Evolutionary conservation across 2,113 vertebrate species (phyloP).

Genomic region (Chaenogobius annularis): DNA sequence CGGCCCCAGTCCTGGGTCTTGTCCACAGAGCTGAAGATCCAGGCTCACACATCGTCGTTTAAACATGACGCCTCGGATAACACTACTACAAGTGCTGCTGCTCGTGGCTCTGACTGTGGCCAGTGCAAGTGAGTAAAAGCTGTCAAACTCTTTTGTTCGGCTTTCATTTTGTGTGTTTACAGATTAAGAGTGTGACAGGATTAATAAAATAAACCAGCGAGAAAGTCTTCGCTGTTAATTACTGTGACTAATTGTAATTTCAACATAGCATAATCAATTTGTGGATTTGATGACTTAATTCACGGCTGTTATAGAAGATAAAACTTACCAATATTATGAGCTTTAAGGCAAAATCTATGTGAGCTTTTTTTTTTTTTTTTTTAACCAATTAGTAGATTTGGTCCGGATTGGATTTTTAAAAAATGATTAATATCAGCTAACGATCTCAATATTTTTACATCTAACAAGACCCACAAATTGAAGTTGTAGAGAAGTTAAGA

Average conservation of each 20-base stretch:
- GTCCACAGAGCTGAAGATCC: constrained; percentile 39
- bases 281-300: constrained; percentile 15
- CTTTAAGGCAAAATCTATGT: not conserved
- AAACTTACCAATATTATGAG: not conserved
- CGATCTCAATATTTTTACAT: too few relatives aligned
- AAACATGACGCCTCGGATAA: constrained; percentile 62
- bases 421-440: too few relatives aligned
- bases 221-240: not conserved
- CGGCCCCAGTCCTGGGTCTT: constrained; percentile 3
- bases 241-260: constrained; percentile 16
- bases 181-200: not conserved
- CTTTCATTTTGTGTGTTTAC: not conserved
- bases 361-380: not conserved
- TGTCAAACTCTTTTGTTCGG: not conserved
- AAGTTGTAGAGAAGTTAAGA: too few relatives aligned
- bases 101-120: constrained; percentile 47
- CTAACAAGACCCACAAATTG: too few relatives aligned
- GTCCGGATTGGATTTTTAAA: too few relatives aligned
- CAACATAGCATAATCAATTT: not conserved
- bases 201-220: not conserved
- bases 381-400: too few relatives aligned
- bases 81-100: constrained; percentile 38
- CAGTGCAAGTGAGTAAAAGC: constrained; percentile 59
- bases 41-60: constrained; percentile 37
- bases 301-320: constrained; percentile 15